Base-by-base conservation (phyloP, 2,113 vertebrate genomes). In the Thamnaconus septentrionalis region DNA sequence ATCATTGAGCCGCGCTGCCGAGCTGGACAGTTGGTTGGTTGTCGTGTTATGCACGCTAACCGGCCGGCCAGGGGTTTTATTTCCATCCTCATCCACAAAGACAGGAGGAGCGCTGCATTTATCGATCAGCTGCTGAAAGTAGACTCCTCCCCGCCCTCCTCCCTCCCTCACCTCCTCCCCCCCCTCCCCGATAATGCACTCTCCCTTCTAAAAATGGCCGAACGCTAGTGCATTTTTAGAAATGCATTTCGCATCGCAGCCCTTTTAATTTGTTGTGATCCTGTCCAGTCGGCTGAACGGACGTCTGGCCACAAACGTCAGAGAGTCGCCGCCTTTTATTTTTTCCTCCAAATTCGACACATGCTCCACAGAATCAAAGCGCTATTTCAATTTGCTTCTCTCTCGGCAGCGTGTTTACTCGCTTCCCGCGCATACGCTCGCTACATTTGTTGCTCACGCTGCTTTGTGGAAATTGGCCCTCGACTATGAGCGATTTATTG, bases 401-500 rank as follows among this genome's bases (percentile, higher is more conserved):
- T 48, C 52, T 57, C 1, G 59, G 69, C 59, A 57, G 76, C 76
- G 72, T 72, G 66, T 83, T 81, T 70, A 56, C 77, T 48, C n/a
- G 59, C 59, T 78, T 39, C 12, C 48, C 77, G 56, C 59, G 76
- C 41, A 11, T 53, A 4, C 44, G 56, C 53, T 53, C 2, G n/a
- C 53, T 69, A 69, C 82, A 79, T 48, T 70, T 75, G 59, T 65
- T 64, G 73, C 72, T 5, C 31, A 64, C 53, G 9, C 41, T 71
- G 18, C 18, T 60, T 62, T 58, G 57, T 71, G 59, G 59, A 77
- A 75, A 57, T 56, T 82, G 71, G 73, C 73, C 71, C 56, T 3
- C 43, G 53, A 58, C 18, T 40, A 53, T 66, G 66, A 63, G 6
- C 56, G 53, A 76, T 86, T 85, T 83, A 81, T 86, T 80, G 75